phyloP scores from a whole-genome alignment of 2,797 vertebrate genomes.

The Sylvia borin region DNA sequence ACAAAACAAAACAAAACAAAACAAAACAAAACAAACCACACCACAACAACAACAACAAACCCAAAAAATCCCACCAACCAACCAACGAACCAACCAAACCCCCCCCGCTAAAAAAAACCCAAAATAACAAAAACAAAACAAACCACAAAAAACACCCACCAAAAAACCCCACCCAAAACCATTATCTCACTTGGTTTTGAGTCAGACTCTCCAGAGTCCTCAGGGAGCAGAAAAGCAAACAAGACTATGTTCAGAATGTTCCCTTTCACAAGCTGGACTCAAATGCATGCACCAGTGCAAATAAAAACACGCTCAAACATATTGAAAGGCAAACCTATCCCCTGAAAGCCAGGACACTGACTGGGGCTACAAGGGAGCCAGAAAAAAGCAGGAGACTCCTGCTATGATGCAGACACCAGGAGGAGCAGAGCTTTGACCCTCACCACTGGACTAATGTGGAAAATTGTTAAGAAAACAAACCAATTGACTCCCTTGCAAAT shows the following conservation, averaged over 20 bases:
- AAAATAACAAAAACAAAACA: background rate
- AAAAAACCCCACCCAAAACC: background rate
- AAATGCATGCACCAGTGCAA: constrained; percentile 4
- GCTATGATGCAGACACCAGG: fast-evolving
- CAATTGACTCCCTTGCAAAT: fast-evolving
- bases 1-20: background rate
- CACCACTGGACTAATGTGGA: background rate
- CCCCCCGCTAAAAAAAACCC: background rate
- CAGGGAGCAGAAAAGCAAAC: constrained; percentile 30
- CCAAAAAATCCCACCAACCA: background rate
- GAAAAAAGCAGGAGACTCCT: background rate
- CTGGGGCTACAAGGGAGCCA: background rate
- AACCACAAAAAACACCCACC: background rate
- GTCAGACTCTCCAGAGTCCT: constrained; percentile 64
- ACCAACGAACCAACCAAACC: too few species aligned
- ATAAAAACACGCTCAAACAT: constrained; percentile 8
- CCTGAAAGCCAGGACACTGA: background rate
- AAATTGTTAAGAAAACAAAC: background rate
- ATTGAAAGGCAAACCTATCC: background rate
- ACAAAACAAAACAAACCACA: background rate
- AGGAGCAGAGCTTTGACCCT: background rate
- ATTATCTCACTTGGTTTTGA: constrained; percentile 70
- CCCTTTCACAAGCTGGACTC: background rate
- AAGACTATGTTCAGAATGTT: constrained; percentile 47
- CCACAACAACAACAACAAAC: background rate